A percentile compares a stretch with the other conserved stretches of the same genome.
Conservation (phyloP, 2,797 vertebrate genomes). For the Mormyrops attenuatus region DNA sequence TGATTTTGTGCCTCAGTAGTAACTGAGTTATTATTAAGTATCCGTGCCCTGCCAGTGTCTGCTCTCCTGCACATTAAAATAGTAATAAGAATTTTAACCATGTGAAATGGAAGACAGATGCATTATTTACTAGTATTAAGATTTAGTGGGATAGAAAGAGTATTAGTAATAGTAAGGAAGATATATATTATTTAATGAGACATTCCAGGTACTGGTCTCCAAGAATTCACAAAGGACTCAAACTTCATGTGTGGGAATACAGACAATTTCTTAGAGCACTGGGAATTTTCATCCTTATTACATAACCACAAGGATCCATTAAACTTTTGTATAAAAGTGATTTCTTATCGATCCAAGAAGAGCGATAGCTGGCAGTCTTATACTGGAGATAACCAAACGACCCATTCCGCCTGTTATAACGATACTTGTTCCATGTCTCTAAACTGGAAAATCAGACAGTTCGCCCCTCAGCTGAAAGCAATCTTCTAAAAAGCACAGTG, state of each 20-base stretch:
- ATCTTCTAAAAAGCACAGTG: conserved; percentile 60
- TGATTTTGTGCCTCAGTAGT: background rate
- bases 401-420: conserved; percentile 47
- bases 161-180: background rate
- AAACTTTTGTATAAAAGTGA: background rate
- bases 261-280: background rate
- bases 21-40: background rate
- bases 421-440: conserved; percentile 46
- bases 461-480: conserved; percentile 47
- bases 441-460: conserved; percentile 34
- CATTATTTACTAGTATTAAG: background rate
- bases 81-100: background rate
- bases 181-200: background rate
- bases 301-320: background rate
- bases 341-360: conserved; percentile 18
- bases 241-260: background rate
- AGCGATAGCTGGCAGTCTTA: background rate
- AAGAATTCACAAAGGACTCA: background rate
- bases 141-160: background rate
- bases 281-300: background rate
- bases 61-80: background rate
- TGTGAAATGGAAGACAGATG: background rate
- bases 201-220: background rate
- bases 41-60: background rate
- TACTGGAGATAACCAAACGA: conserved; percentile 25